A percentile compares a stretch with the other conserved stretches of the same genome.
phyloP scores from a whole-genome alignment of 2,113 vertebrate species.

The Phocoena phocoena region DNA sequence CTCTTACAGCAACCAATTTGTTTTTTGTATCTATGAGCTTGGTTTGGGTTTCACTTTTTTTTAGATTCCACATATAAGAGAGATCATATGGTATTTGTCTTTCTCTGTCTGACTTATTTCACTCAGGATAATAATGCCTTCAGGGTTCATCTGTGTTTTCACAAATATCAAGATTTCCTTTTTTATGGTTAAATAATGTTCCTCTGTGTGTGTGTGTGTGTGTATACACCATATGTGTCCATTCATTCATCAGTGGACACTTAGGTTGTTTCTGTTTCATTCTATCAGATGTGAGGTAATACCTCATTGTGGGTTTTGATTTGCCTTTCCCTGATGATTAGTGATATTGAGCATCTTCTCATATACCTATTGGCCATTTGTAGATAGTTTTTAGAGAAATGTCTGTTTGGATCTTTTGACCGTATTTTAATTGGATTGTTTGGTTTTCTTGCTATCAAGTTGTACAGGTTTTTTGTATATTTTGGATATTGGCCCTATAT shows the following conservation, averaged over 20 bases:
- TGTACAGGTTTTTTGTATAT: neutral
- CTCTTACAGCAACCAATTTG: neutral
- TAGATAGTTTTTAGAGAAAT: neutral
- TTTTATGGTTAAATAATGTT: neutral
- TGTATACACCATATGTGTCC: neutral
- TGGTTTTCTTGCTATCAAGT: neutral
- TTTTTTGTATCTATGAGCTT: neutral
- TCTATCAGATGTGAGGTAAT: neutral
- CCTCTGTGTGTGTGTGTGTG: neutral
- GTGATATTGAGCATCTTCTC: neutral
- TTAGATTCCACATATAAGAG: neutral
- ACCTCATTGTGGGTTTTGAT: rapidly evolving
- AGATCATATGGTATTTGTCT: neutral
- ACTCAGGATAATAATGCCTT: neutral
- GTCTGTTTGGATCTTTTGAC: neutral
- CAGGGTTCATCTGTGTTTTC: neutral
- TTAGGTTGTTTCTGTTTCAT: neutral
- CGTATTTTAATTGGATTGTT: neutral
- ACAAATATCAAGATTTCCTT: neutral
- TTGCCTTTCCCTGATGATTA: neutral
- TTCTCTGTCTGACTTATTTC: neutral
- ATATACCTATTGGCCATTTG: neutral
- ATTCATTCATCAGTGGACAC: neutral
- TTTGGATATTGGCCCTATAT: neutral
- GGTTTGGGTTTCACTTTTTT: neutral